Base-by-base conservation (phyloP, 2,113 vertebrate species). In the Sceloporus tristichus region DNA sequence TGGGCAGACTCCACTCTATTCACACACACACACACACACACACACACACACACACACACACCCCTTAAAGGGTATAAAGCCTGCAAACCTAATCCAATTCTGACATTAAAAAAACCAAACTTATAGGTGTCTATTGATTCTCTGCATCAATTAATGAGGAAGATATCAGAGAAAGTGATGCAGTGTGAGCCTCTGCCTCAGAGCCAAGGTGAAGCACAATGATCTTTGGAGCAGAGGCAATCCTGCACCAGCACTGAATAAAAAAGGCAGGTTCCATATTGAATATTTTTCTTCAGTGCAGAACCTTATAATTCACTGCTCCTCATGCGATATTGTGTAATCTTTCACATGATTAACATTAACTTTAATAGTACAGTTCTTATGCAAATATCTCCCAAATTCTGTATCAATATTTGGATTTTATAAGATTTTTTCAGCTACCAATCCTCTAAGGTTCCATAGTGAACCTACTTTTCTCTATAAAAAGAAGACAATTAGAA, bases 371-470 rank as follows among this genome's bases (percentile, higher is more conserved):
- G 2, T 78, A 25, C 18, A 34, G 68, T 29, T 29, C 40, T 53
- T 18, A 84, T 25, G 16, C 11, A 29, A 23, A 34, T 62, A 21
- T 21, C 53, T 13, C 73, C 11, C 2, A 73, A 48, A 18, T 62
- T 18, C 42, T 74, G 56, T 48, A 3, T 7, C 42, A 38, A 86
- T 27, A 65, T 75, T 81, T 77, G 65, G 82, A 87, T 2, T 2
- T 34, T 76, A 92, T 25, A 2, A 25, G 27, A 87, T 70, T 54
- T 75, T 8, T 59, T 10, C 1, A 68, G 79, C 65, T 18, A 85
- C 85, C 85, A 42, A 91, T 40, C 40, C 84, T 0, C 77, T 42
- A 86, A 81, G 84, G 59, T 53, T 73, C 89, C 54, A 68, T 38
- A 89, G 90, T 0, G 91, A 90, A 34, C 62, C 11, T 82, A 16